Percentiles rank a stretch among this genome's conserved stretches.
Conservation (phyloP, 2,888 invertebrate species). For the Catocala sponsa region DNA sequence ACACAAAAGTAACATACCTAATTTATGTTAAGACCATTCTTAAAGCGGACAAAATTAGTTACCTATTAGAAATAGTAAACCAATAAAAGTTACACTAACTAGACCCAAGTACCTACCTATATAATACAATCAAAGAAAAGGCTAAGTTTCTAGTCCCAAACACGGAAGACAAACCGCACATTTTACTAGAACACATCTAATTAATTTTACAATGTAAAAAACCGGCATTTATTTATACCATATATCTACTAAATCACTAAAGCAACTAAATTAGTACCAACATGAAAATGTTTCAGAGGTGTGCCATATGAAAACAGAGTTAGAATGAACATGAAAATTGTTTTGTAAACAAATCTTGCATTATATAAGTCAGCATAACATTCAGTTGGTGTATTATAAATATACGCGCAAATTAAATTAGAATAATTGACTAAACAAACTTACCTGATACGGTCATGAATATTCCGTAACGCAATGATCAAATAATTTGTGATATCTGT, state of each 20-base stretch:
- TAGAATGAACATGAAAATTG: slow-evolving; percentile 58
- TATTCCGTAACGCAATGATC: slow-evolving; percentile 41
- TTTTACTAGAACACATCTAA: too few relatives aligned
- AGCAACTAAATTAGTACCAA: slow-evolving; percentile 24
- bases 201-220: too few relatives aligned
- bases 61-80: too few relatives aligned
- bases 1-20: too few relatives aligned
- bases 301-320: slow-evolving; percentile 44
- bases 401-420: slow-evolving; percentile 25
- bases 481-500: neutral
- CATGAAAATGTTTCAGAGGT: slow-evolving; percentile 1
- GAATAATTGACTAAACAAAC: slow-evolving; percentile 32
- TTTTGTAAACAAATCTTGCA: slow-evolving; percentile 50
- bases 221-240: too few relatives aligned
- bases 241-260: slow-evolving; percentile 4
- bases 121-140: too few relatives aligned
- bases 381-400: slow-evolving; percentile 19
- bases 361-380: slow-evolving; percentile 23
- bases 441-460: slow-evolving; percentile 28
- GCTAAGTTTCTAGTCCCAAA: too few relatives aligned
- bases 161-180: too few relatives aligned
- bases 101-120: too few relatives aligned
- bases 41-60: too few relatives aligned
- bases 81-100: too few relatives aligned
- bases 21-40: too few relatives aligned